A percentile compares a stretch with the other conserved stretches of the same genome.
Conservation (phyloP, 2,888 invertebrate species). For the Mesochorus sp. region DNA sequence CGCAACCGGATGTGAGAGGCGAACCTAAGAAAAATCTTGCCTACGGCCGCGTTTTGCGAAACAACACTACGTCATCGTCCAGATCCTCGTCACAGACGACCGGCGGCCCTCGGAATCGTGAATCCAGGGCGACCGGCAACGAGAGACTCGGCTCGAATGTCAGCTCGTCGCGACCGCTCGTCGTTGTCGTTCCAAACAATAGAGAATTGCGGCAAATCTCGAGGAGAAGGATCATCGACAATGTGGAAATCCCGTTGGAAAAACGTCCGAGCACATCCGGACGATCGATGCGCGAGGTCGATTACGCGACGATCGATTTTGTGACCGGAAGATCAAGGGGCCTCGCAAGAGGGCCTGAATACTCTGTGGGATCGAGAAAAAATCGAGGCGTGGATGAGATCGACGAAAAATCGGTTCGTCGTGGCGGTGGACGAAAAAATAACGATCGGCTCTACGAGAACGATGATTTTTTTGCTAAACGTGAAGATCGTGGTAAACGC, state of each 20-base stretch:
- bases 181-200: slow-evolving; percentile 15
- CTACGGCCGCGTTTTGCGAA: slow-evolving; percentile 67
- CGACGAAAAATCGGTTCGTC: slow-evolving; percentile 39
- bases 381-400: slow-evolving; percentile 23
- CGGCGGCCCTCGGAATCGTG: slow-evolving; percentile 50
- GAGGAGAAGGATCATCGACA: slow-evolving; percentile 75
- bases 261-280: background rate
- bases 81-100: slow-evolving; percentile 48
- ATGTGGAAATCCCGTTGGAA: slow-evolving; percentile 59
- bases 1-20: slow-evolving; percentile 61
- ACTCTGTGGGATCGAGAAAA: background rate
- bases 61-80: slow-evolving; percentile 58
- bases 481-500: slow-evolving; percentile 42
- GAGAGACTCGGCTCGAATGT: slow-evolving; percentile 50
- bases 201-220: slow-evolving; percentile 73
- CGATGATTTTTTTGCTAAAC: slow-evolving; percentile 37
- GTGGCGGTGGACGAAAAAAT: slow-evolving; percentile 7
- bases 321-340: background rate
- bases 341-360: slow-evolving; percentile 2
- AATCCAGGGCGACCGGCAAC: slow-evolving; percentile 51
- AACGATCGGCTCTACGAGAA: background rate
- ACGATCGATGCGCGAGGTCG: slow-evolving; percentile 39
- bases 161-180: slow-evolving; percentile 27
- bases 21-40: slow-evolving; percentile 61
- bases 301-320: slow-evolving; percentile 50